phyloP scores from a whole-genome alignment of 1,140 invertebrate species.

The Camponotus vicinus region DNA sequence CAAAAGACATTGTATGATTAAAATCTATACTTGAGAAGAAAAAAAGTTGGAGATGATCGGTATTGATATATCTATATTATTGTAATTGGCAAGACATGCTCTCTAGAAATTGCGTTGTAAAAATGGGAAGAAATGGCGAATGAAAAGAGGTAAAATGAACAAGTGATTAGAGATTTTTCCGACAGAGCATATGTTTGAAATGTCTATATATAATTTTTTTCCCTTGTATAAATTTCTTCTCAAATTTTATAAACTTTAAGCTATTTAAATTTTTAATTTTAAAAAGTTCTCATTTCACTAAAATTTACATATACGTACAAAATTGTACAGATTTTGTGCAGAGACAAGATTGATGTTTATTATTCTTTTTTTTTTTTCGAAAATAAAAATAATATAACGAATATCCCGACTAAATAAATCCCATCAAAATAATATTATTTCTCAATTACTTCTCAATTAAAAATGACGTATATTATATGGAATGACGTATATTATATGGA shows the following conservation, averaged over 20 bases:
- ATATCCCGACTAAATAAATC: background rate
- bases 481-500: background rate
- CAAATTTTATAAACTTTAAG: too few relatives aligned
- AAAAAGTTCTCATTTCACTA: too few relatives aligned
- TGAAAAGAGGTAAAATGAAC: too few relatives aligned
- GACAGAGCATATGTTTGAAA: too few relatives aligned
- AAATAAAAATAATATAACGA: background rate
- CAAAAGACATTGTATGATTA: slow-evolving; percentile 41
- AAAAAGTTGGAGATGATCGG: slow-evolving; percentile 5
- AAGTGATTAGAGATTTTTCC: too few relatives aligned
- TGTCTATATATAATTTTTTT: too few relatives aligned
- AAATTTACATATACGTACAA: too few relatives aligned
- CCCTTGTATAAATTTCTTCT: too few relatives aligned
- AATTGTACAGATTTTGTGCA: too few relatives aligned
- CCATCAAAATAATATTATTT: background rate
- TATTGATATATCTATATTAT: background rate
- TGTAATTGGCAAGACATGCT: background rate
- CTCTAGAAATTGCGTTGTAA: background rate
- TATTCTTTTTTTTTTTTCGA: background rate
- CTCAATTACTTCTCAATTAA: background rate
- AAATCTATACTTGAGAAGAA: slow-evolving; percentile 22
- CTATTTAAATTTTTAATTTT: too few relatives aligned
- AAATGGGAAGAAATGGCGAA: too few relatives aligned
- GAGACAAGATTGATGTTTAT: too few relatives aligned
- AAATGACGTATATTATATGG: background rate